Conservation (phyloP, 2,113 vertebrate species). For the Athene cunicularia region DNA sequence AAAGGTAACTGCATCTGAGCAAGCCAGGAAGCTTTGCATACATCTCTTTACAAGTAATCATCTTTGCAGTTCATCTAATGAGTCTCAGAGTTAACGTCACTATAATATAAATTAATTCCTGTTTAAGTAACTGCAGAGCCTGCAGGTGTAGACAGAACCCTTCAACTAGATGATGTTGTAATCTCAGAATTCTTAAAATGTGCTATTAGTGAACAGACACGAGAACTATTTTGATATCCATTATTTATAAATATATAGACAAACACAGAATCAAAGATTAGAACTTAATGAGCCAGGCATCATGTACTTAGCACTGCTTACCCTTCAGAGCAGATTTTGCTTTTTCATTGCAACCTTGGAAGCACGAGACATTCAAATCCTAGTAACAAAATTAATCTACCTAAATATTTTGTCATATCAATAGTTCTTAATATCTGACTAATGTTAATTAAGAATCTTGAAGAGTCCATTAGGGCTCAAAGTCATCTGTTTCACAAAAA, state of each 20-base stretch:
- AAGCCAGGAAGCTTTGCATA: not conserved
- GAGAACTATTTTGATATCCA: not conserved
- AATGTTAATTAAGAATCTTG: not conserved
- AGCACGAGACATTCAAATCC: not conserved
- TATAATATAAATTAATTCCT: not conserved
- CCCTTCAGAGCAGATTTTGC: not conserved
- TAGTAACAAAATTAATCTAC: not conserved
- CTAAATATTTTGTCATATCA: not conserved
- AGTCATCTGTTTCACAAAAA: not conserved
- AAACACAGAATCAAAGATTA: not conserved
- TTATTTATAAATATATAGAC: not conserved
- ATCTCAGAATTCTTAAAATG: not conserved
- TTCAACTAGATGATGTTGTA: not conserved
- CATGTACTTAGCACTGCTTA: not conserved
- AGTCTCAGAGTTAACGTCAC: not conserved
- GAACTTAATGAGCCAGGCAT: not conserved
- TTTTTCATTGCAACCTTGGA: not conserved
- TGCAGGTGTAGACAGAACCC: not conserved
- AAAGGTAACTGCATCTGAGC: not conserved
- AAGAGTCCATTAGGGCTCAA: not conserved
- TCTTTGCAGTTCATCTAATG: not conserved
- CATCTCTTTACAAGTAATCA: not conserved
- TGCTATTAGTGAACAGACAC: not conserved
- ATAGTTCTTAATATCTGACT: not conserved
- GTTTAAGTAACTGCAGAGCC: not conserved